Evolutionary conservation across 1,140 invertebrate species (phyloP).

Genomic region (Drosophila watanabei): DNA sequence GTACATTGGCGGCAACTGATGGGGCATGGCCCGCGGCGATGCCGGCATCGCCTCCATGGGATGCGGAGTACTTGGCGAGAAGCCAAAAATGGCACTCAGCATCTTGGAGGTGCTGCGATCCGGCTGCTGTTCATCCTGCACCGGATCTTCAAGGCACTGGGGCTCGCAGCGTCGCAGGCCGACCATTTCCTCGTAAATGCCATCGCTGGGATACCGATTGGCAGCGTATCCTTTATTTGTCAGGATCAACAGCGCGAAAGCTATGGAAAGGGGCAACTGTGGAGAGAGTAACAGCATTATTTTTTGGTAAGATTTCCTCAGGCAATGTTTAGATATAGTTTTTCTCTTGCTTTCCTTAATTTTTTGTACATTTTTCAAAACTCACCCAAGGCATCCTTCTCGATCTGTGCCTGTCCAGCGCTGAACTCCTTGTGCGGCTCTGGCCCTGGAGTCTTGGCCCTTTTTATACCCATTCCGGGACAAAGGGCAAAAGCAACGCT

Average conservation of each 20-base stretch:
- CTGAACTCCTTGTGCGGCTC: constrained; percentile 58
- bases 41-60: constrained; percentile 34
- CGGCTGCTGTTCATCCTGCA: constrained; percentile 21
- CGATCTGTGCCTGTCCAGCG: constrained; percentile 50
- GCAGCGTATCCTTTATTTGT: constrained; percentile 17
- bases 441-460: background rate
- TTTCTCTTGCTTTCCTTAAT: background rate
- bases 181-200: constrained; percentile 52
- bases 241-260: constrained; percentile 58
- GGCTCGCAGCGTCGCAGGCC: constrained; percentile 24
- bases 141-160: constrained; percentile 31
- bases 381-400: constrained; percentile 71
- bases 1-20: constrained; percentile 67
- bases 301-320: background rate
- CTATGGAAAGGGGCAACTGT: constrained; percentile 62
- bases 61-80: constrained; percentile 11
- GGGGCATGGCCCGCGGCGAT: constrained; percentile 29
- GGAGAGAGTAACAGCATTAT: background rate
- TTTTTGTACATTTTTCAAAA: background rate
- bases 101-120: constrained; percentile 51
- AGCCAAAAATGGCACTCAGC: constrained; percentile 58
- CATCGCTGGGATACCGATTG: constrained; percentile 38
- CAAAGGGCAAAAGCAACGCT: constrained; percentile 38
- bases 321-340: background rate
- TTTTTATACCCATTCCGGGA: constrained; percentile 66